Conservation (phyloP, 2,888 invertebrate species). For the Idaea straminata region DNA sequence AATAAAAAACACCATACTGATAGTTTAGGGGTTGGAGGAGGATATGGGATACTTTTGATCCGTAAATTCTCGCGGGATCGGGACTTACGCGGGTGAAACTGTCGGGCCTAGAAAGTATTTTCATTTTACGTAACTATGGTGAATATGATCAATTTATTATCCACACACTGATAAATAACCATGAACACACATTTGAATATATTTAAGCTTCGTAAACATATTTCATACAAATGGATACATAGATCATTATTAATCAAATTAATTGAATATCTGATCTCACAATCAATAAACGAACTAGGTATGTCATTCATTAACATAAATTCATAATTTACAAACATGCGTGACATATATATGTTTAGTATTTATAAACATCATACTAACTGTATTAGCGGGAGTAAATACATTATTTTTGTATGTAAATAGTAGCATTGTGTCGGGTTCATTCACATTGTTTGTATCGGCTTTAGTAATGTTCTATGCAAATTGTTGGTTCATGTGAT, state of each 20-base stretch:
- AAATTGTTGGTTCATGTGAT: conserved; percentile 37
- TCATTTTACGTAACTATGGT: background rate
- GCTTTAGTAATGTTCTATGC: conserved; percentile 29
- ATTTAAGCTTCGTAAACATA: background rate
- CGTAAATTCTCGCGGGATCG: no score
- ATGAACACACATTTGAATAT: background rate
- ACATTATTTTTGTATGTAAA: conserved; percentile 52
- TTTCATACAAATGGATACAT: background rate
- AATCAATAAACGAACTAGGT: background rate
- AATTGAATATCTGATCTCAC: background rate
- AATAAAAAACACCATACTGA: no score
- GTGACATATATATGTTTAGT: conserved; percentile 23
- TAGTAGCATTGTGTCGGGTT: conserved; percentile 53
- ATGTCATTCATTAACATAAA: conserved; percentile 11
- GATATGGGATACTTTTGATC: no score
- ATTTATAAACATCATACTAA: conserved; percentile 45
- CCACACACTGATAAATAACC: background rate
- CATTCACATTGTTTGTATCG: conserved; percentile 51
- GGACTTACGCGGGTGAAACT: no score
- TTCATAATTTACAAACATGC: conserved; percentile 21
- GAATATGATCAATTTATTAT: background rate
- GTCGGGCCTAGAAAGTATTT: background rate
- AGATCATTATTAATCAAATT: background rate
- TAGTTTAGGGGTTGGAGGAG: no score
- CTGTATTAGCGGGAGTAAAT: conserved; percentile 37